These are phyloP conservation scores for Littorina saxatilis DNA, from an alignment of 1,140 invertebrate genomes.

Conservation along the genomic window DNA sequence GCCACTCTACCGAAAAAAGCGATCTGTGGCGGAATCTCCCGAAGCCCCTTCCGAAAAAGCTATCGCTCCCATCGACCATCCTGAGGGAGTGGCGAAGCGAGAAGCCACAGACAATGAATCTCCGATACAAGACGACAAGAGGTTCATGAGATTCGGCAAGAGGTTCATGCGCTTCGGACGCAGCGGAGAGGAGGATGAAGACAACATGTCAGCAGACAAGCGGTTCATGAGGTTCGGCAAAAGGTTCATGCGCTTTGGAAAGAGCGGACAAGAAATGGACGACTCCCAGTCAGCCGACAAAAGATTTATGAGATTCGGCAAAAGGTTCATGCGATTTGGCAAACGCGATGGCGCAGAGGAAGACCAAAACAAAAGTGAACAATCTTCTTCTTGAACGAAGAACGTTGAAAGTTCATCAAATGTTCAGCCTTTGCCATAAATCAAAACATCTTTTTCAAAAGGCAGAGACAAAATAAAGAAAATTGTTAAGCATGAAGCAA, in stretches of 20 bases:
- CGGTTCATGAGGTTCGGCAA: conserved; percentile 55
- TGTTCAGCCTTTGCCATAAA: too few relatives aligned
- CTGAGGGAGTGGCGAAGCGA: not conserved
- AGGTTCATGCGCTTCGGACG: conserved; percentile 33
- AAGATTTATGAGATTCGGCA: conserved; percentile 70
- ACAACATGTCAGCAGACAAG: not conserved
- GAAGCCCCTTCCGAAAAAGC: not conserved
- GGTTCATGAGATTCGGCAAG: conserved; percentile 14
- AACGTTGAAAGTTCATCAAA: not conserved
- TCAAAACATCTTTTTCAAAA: too few relatives aligned
- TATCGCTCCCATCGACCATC: not conserved
- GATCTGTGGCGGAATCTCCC: conserved; percentile 21
- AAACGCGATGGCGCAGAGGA: conserved; percentile 52
- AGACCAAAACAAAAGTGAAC: conserved; percentile 48
- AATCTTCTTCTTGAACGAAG: conserved; percentile 48
- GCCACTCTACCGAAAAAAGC: conserved; percentile 15
- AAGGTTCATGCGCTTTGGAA: conserved; percentile 61
- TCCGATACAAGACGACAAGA: not conserved
- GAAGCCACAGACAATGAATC: not conserved
- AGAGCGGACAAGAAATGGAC: conserved; percentile 23
- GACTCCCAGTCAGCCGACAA: conserved; percentile 54
- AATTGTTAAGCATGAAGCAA: too few relatives aligned
- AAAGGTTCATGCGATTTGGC: conserved; percentile 69
- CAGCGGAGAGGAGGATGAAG: not conserved
- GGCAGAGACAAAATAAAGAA: too few relatives aligned